phyloP scores from a whole-genome alignment of 2,888 invertebrate genomes.

The Meta bourneti region DNA sequence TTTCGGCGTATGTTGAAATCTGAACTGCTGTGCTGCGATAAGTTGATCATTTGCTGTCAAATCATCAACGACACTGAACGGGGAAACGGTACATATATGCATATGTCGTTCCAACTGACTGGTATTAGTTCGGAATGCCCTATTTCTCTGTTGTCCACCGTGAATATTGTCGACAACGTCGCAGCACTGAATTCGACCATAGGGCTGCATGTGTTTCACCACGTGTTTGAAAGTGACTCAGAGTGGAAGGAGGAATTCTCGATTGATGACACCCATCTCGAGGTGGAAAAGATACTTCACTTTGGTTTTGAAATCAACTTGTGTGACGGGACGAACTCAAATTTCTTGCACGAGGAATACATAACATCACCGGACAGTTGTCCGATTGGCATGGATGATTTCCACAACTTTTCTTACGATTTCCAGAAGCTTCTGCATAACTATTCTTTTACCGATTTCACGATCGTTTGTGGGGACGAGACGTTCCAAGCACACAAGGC shows the following conservation, averaged over 20 bases:
- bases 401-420: neutral
- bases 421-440: neutral
- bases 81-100: neutral
- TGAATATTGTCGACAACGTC: neutral
- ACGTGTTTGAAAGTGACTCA: too few species aligned
- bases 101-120: neutral
- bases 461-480: neutral
- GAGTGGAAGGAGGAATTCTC: too few species aligned
- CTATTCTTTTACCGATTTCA: neutral
- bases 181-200: too few species aligned
- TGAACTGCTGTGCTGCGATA: neutral
- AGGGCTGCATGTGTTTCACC: too few species aligned
- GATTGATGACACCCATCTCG: too few species aligned
- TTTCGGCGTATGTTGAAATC: neutral
- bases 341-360: neutral
- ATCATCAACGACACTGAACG: neutral
- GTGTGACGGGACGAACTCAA: too few species aligned
- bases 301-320: too few species aligned
- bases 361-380: neutral
- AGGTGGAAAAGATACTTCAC: too few species aligned
- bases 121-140: neutral
- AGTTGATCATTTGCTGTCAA: neutral
- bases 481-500: neutral
- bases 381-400: neutral
- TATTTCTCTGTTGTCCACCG: neutral